Conservation (phyloP, 2,888 invertebrate genomes). For the Napeogenes inachia region DNA sequence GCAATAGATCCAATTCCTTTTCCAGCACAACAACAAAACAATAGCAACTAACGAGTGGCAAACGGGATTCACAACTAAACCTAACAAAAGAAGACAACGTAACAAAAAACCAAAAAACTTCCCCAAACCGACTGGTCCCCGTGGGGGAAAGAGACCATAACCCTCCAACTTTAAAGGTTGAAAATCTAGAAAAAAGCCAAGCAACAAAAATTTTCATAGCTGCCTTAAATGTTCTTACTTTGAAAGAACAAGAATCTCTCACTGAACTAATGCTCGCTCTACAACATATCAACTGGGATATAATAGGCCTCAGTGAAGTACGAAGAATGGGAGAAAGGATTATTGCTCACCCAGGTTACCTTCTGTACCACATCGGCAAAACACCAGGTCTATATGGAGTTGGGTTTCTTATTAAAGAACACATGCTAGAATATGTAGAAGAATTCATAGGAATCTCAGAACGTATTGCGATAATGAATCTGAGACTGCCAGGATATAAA, state of each 20-base stretch:
- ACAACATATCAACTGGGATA: constrained; percentile 3
- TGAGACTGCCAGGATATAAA: no score
- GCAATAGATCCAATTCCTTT: constrained; percentile 11
- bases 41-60: constrained; percentile 19
- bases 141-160: background rate
- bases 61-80: background rate
- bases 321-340: constrained; percentile 25
- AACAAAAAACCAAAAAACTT: background rate
- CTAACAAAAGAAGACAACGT: background rate
- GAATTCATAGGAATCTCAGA: no score
- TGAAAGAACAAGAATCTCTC: no score
- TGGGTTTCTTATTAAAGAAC: no score
- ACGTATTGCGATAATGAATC: no score
- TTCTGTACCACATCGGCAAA: background rate
- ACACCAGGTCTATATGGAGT: no score
- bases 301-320: constrained; percentile 8
- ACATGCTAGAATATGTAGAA: no score
- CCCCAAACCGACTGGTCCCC: background rate
- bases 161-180: background rate
- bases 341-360: background rate
- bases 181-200: constrained; percentile 9
- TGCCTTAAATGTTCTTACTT: no score
- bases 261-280: constrained; percentile 16
- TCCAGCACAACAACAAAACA: constrained; percentile 8
- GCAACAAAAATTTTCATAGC: constrained; percentile 10